Evolutionary conservation across 35 echinoderm and acorn worm genomes (phyloP).

Genomic region (Holothuria glaberrima): DNA sequence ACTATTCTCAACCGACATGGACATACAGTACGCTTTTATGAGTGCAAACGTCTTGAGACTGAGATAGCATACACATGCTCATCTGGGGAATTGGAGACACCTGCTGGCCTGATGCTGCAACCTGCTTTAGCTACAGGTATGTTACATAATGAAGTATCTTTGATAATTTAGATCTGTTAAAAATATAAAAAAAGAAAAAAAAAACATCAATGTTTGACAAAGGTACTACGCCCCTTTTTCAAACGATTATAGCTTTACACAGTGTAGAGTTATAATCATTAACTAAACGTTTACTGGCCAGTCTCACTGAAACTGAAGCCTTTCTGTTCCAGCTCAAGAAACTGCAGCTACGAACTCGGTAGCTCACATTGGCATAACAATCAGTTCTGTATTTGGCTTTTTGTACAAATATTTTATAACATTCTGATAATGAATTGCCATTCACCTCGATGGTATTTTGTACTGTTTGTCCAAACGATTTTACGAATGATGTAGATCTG

Average conservation of each 20-base stretch:
- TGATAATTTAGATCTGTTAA: too few species aligned
- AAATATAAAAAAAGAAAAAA: not conserved
- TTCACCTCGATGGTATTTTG: too few species aligned
- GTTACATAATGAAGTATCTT: not conserved
- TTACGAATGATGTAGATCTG: not conserved
- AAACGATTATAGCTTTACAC: too few species aligned
- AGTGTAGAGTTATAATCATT: not conserved
- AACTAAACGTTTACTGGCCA: not conserved
- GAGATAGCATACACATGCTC: constrained; percentile 76
- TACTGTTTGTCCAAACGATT: too few species aligned
- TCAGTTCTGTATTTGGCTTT: not conserved
- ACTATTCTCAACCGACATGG: constrained; percentile 66
- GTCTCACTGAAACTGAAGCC: not conserved
- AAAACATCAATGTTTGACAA: not conserved
- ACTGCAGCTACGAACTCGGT: not conserved
- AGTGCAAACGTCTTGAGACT: constrained; percentile 65
- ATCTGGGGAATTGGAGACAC: constrained; percentile 56
- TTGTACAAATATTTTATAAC: too few species aligned
- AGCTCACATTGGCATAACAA: constrained; percentile 1
- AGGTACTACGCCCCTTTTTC: not conserved
- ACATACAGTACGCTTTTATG: constrained; percentile 73
- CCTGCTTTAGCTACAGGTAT: constrained; percentile 66
- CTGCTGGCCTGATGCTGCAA: constrained; percentile 61
- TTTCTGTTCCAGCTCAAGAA: constrained; percentile 17
- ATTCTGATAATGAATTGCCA: too few species aligned